Evolutionary conservation across 2,113 vertebrate species (phyloP).

Genomic region (Psittacus erithacus): DNA sequence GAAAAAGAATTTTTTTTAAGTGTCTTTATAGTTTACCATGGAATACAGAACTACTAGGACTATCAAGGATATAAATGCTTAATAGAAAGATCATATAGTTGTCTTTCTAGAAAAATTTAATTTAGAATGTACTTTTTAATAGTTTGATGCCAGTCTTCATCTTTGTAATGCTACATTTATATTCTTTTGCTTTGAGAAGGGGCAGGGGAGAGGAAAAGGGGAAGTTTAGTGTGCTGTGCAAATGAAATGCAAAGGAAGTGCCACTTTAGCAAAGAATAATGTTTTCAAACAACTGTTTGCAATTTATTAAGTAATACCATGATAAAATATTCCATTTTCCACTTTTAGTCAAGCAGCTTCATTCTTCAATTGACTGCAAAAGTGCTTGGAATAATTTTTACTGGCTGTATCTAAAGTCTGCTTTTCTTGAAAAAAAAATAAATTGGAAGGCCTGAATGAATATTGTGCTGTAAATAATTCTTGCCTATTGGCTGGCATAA

Average conservation of each 20-base stretch:
- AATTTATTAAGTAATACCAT: neutral
- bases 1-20: neutral
- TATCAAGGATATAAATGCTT: neutral
- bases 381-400: neutral
- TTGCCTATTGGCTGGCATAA: neutral
- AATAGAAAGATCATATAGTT: neutral
- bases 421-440: neutral
- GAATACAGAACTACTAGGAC: neutral
- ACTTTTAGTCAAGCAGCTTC: neutral
- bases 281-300: neutral
- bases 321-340: neutral
- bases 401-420: neutral
- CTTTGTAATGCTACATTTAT: neutral
- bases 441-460: neutral
- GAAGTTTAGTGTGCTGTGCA: neutral
- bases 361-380: slow-evolving; percentile 4
- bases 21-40: neutral
- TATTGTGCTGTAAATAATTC: neutral
- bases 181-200: neutral
- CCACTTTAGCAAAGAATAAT: neutral
- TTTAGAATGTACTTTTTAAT: neutral
- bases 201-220: neutral
- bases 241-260: neutral
- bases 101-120: neutral
- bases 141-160: neutral